Conservation (phyloP, 2,113 vertebrate genomes). For the Chloroceryle aenea region DNA sequence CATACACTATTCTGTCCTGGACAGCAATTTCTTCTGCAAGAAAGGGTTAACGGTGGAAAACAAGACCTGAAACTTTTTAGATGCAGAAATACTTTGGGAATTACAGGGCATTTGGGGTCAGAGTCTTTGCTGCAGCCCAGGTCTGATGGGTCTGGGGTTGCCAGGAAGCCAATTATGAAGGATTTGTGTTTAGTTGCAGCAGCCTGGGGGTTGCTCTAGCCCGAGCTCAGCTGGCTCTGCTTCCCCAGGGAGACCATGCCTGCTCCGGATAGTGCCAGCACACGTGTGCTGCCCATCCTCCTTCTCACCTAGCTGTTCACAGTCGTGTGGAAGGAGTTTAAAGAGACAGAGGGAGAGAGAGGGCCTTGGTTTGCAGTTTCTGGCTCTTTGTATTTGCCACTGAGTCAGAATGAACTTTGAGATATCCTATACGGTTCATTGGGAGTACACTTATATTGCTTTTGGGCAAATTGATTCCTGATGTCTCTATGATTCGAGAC, state of each 20-base stretch:
- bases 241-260: not conserved
- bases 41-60: not conserved
- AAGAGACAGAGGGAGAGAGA: not conserved
- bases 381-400: not conserved
- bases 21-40: not conserved
- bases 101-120: not conserved
- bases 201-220: constrained; percentile 31
- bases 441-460: not conserved
- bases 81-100: not conserved
- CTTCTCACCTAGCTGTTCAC: not conserved
- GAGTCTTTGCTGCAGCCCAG: not conserved
- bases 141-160: not conserved
- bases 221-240: constrained; percentile 45
- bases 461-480: not conserved
- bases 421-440: not conserved
- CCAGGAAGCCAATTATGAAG: constrained; percentile 26
- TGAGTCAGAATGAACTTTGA: not conserved
- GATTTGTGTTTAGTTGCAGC: constrained; percentile 26
- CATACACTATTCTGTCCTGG: not conserved
- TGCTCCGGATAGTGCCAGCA: not conserved
- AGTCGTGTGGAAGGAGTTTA: not conserved
- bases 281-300: not conserved
- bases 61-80: not conserved
- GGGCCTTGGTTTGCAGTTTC: not conserved
- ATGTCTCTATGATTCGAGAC: not conserved